Evolutionary conservation across 2,113 vertebrate genomes (phyloP).

Genomic region (Zingel zingel): DNA sequence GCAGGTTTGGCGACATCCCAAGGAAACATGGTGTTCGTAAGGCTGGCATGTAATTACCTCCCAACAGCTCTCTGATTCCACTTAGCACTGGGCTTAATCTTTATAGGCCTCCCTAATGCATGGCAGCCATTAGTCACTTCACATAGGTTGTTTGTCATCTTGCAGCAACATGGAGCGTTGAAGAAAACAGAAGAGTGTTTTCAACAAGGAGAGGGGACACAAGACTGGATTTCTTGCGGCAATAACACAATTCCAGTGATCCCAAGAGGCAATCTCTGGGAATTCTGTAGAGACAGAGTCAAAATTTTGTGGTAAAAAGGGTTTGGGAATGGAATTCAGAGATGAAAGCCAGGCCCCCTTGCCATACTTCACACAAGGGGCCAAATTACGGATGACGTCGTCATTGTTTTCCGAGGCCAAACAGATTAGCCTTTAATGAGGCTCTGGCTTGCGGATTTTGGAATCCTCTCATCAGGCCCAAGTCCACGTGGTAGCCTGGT

Average conservation of each 20-base stretch:
- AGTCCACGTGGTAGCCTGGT: constrained; percentile 64
- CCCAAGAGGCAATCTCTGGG: constrained; percentile 54
- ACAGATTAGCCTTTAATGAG: constrained; percentile 70
- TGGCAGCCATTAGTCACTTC: constrained; percentile 65
- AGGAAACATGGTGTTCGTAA: constrained; percentile 55
- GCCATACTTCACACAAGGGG: constrained; percentile 64
- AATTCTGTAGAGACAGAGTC: constrained; percentile 47
- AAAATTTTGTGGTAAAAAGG: constrained; percentile 34
- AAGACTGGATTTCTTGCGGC: constrained; percentile 46
- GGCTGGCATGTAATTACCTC: constrained; percentile 68
- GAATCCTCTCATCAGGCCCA: constrained; percentile 58
- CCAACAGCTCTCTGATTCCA: constrained; percentile 66
- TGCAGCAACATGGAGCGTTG: constrained; percentile 30
- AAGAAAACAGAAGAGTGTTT: constrained; percentile 20
- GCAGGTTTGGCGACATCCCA: constrained; percentile 62
- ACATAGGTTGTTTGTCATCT: constrained; percentile 47
- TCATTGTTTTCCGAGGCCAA: constrained; percentile 77
- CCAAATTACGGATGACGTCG: constrained; percentile 72
- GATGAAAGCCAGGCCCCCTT: constrained; percentile 63
- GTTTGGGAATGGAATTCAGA: constrained; percentile 53
- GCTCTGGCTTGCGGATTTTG: constrained; percentile 30
- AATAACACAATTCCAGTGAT: constrained; percentile 52
- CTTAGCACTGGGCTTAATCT: constrained; percentile 58
- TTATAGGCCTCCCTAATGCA: constrained; percentile 61
- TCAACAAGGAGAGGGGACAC: constrained; percentile 6